Base-by-base conservation (phyloP, 2,797 vertebrate genomes). In the Mormyrops boulengeri region DNA sequence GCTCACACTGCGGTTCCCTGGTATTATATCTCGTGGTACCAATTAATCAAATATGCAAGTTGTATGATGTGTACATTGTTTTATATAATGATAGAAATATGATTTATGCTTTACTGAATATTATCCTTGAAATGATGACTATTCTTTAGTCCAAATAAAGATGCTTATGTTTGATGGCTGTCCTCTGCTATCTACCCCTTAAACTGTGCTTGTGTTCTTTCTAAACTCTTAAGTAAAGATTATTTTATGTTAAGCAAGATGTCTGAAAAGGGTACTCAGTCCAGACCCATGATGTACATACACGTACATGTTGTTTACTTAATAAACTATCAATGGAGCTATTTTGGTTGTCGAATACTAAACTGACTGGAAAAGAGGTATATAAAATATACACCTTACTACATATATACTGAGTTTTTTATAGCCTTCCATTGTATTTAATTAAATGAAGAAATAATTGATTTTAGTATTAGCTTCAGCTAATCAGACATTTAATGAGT, bases 131-230 rank as follows among this genome's bases (percentile, higher is more conserved):
- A 88, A 92, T 90, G 91, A 92, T 92, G 84, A 91, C 88, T 90
- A 92, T 89, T 92, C 82, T 92, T 92, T 87, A 92, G 87, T 92
- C 77, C 90, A 93, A 96, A 95, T 95, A 95, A 95, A 90, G 30
- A 95, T 91, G 91, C 91, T 90, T 91, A 90, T 91, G 91, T 92
- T 88, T 91, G 91, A 87, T 3, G 41, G 62, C 3, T 66, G 50
- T 57, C 34, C 73, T 44, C 38, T 44, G 34, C 38, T 38, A 7
- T 80, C 26, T 66, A 30, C 26, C 26, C 11, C 44, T 34, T 9
- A 22, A 11, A 41, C 11, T 44, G n/a, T 57, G 19, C 52, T 52
- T n/a, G n/a, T 53, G 47, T 55, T 22, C 73, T 73, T 69, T 53
- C 47, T 49, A 66, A 50, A 53, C 22, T 41, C 8, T 12, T 85